These are phyloP conservation scores for Mobula birostris DNA, from an alignment of 2,113 vertebrate species.

Conservation along the genomic window DNA sequence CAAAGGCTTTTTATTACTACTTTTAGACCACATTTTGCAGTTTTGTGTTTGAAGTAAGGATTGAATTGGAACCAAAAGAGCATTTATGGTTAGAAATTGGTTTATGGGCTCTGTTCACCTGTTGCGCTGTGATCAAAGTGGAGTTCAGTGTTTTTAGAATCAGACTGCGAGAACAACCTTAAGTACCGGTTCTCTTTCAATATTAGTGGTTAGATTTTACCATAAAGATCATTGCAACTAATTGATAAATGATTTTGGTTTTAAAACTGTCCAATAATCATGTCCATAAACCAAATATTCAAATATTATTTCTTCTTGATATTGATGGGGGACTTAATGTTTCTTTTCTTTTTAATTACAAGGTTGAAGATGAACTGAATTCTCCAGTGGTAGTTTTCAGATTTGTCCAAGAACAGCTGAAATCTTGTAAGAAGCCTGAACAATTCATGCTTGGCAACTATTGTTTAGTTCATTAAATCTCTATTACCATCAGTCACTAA, in stretches of 20 bases:
- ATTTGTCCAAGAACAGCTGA: slow-evolving; percentile 63
- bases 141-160: not conserved
- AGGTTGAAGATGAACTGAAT: slow-evolving; percentile 86
- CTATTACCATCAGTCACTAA: not conserved
- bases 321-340: not conserved
- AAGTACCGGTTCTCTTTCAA: not conserved
- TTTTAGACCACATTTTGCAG: not conserved
- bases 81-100: not conserved
- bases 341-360: slow-evolving; percentile 39
- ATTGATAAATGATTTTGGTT: not conserved
- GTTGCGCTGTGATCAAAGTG: not conserved
- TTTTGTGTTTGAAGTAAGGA: not conserved
- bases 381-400: slow-evolving; percentile 89
- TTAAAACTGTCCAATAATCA: not conserved
- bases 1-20: slow-evolving; percentile 29
- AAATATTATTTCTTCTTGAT: not conserved
- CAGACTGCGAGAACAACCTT: not conserved
- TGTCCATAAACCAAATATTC: slow-evolving; percentile 16
- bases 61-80: not conserved
- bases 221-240: not conserved
- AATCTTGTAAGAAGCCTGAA: slow-evolving; percentile 57
- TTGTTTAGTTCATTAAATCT: not conserved
- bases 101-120: not conserved
- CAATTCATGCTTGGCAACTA: too few species aligned
- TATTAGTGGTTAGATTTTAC: not conserved